phyloP scores from a whole-genome alignment of 2,113 vertebrate species.

The Axis porcinus region DNA sequence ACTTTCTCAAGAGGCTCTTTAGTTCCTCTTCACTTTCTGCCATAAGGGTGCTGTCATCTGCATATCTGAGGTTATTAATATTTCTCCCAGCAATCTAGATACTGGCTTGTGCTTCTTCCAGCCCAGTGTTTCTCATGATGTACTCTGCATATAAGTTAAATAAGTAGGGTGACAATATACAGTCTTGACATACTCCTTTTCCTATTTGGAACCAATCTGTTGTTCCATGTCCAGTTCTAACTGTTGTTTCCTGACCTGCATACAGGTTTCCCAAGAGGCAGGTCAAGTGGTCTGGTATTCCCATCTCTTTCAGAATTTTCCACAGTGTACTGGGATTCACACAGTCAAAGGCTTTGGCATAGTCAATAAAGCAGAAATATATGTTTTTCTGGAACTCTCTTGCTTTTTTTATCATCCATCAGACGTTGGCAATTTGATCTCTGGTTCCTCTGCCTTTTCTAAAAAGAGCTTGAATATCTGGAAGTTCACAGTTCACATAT shows the following conservation, averaged over 20 bases:
- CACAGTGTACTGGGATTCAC: not conserved
- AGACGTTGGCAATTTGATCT: not conserved
- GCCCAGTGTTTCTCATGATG: not conserved
- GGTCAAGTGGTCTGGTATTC: not conserved
- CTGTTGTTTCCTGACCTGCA: not conserved
- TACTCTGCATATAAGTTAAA: not conserved
- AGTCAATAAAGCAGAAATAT: not conserved
- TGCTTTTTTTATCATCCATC: not conserved
- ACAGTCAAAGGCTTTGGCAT: not conserved
- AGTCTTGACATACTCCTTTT: not conserved
- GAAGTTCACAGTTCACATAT: rapidly evolving
- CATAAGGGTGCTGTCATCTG: not conserved
- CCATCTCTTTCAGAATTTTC: not conserved
- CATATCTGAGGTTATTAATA: not conserved
- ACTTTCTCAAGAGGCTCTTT: not conserved
- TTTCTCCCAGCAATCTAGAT: not conserved
- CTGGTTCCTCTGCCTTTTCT: not conserved
- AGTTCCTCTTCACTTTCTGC: not conserved
- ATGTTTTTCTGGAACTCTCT: not conserved
- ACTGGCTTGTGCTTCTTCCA: not conserved
- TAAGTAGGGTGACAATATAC: not conserved
- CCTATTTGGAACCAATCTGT: not conserved
- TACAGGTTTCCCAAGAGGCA: not conserved
- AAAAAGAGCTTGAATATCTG: not conserved
- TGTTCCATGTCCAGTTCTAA: not conserved